phyloP scores from a whole-genome alignment of 2,888 invertebrate species.

The Pediacus dermestoides region DNA sequence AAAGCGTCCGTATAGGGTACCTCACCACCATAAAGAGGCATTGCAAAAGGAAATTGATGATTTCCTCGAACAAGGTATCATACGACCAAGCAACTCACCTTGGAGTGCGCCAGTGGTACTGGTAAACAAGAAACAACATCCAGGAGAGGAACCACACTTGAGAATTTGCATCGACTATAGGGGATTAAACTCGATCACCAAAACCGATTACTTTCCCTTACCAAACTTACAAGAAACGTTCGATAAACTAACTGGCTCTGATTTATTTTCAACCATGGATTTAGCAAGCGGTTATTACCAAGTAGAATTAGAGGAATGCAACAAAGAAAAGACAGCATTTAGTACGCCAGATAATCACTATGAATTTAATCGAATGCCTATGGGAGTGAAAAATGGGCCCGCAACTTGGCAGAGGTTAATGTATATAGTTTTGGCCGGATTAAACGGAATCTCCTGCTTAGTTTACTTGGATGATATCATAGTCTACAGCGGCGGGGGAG shows the following conservation, averaged over 20 bases:
- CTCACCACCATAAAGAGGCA: too few relatives aligned
- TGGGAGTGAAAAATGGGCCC: constrained; percentile 37
- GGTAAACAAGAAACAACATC: constrained; percentile 34
- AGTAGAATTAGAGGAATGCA: constrained; percentile 23
- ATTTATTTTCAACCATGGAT: constrained; percentile 31
- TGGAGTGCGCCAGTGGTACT: constrained; percentile 40
- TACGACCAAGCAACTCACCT: constrained; percentile 31
- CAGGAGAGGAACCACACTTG: constrained; percentile 17
- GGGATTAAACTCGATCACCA: constrained; percentile 21
- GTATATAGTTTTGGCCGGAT: constrained; percentile 30
- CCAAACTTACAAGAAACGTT: constrained; percentile 32
- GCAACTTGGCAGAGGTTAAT: constrained; percentile 38
- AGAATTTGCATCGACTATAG: constrained; percentile 27
- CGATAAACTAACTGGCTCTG: constrained; percentile 25
- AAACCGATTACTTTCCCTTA: constrained; percentile 23
- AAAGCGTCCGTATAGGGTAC: too few relatives aligned
- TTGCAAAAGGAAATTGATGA: too few relatives aligned
- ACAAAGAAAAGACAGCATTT: constrained; percentile 28
- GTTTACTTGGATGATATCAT: constrained; percentile 26
- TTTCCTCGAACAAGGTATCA: too few relatives aligned
- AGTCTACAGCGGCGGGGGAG: constrained; percentile 11
- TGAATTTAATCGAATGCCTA: constrained; percentile 30
- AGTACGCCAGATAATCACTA: constrained; percentile 26
- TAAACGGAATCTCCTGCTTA: constrained; percentile 23
- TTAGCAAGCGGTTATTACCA: constrained; percentile 32